These are phyloP conservation scores for Beroe forskalii DNA, from an alignment of 37 sponge, comb jelly and placozoan species.

Conservation along the genomic window DNA sequence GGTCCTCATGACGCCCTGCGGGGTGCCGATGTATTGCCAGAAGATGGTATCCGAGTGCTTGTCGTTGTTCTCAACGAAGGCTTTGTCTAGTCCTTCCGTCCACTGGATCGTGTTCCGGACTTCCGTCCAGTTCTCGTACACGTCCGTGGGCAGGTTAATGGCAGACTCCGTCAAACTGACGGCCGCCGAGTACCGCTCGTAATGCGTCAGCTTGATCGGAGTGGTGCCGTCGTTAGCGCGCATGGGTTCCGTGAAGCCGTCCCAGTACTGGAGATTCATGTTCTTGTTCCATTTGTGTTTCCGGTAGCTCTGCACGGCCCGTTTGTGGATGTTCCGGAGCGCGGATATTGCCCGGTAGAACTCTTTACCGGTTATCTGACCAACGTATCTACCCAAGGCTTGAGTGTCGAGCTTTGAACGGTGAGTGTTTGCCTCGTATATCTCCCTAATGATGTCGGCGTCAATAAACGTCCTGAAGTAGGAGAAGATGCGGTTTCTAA, in stretches of 20 bases:
- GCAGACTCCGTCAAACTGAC: slow-evolving; percentile 20
- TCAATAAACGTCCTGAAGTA: slow-evolving; percentile 28
- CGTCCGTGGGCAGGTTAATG: slow-evolving; percentile 29
- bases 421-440: not conserved
- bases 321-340: slow-evolving; percentile 17
- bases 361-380: not conserved
- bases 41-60: slow-evolving; percentile 7
- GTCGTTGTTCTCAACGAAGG: slow-evolving; percentile 36
- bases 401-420: slow-evolving; percentile 1
- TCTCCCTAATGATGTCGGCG: not conserved
- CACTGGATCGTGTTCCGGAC: slow-evolving; percentile 40
- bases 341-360: not conserved
- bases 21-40: slow-evolving; percentile 55
- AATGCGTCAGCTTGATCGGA: not conserved
- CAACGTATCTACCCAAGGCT: not conserved
- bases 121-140: slow-evolving; percentile 48
- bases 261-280: not conserved
- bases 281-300: slow-evolving; percentile 41
- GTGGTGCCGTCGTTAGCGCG: not conserved
- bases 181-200: not conserved
- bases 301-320: not conserved
- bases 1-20: slow-evolving; percentile 41
- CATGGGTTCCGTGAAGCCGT: slow-evolving; percentile 34
- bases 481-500: not conserved
- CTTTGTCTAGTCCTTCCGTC: slow-evolving; percentile 17